phyloP scores from a whole-genome alignment of 2,888 invertebrate species.

The Volucella inanis region DNA sequence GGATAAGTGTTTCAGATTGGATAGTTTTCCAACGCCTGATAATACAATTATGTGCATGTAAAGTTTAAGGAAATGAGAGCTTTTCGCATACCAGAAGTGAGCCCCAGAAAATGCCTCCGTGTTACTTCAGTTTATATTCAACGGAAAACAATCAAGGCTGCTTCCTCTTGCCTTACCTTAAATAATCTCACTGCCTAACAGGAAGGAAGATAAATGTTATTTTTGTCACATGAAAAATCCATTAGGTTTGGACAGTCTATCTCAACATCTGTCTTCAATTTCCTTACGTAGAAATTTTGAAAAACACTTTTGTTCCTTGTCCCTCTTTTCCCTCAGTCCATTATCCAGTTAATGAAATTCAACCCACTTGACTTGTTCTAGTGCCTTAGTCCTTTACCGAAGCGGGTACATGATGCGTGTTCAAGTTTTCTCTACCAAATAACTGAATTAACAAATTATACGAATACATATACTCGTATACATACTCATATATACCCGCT shows the following conservation, averaged over 20 bases:
- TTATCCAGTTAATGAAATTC: slow-evolving; percentile 54
- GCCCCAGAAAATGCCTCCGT: too few species aligned
- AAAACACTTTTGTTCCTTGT: background rate
- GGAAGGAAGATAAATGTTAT: background rate
- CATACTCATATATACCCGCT: slow-evolving; percentile 15
- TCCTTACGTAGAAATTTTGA: background rate
- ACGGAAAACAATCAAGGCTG: too few species aligned
- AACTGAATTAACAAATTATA: slow-evolving; percentile 61
- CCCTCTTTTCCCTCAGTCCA: slow-evolving; percentile 2
- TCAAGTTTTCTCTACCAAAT: slow-evolving; percentile 49
- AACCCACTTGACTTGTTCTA: slow-evolving; percentile 49
- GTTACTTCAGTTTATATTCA: too few species aligned
- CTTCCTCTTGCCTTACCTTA: background rate
- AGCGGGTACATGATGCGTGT: slow-evolving; percentile 10
- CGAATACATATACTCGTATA: background rate
- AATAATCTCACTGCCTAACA: background rate
- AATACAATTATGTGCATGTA: too few species aligned
- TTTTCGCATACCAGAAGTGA: too few species aligned
- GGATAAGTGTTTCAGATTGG: too few species aligned
- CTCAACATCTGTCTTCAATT: slow-evolving; percentile 32
- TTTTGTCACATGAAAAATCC: slow-evolving; percentile 54
- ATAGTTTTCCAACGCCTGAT: too few species aligned
- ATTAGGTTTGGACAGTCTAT: slow-evolving; percentile 35
- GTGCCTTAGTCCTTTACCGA: background rate
- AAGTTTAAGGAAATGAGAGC: too few species aligned